A percentile compares a stretch with the other conserved stretches of the same genome.
Conservation (phyloP, 2,888 invertebrate species). For the Tinea trinotella region DNA sequence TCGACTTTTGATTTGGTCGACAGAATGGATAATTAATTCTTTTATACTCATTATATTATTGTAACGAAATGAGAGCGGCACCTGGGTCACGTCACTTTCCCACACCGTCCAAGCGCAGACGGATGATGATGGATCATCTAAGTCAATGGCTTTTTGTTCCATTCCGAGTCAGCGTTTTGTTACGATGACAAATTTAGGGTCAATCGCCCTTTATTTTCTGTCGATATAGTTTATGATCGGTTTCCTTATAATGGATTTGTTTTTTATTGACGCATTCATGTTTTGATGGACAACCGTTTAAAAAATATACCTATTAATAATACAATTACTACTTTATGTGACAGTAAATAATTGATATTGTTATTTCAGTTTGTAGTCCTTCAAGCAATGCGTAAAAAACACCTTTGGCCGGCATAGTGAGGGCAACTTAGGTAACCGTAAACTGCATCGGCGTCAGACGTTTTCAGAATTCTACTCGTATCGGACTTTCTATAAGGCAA, state of each 20-base stretch:
- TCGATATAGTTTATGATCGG: constrained; percentile 15
- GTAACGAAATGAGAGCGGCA: constrained; percentile 22
- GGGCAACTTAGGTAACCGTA: too few species aligned
- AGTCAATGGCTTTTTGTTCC: constrained; percentile 44
- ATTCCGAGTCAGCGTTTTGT: constrained; percentile 39
- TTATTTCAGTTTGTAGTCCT: too few species aligned
- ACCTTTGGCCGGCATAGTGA: too few species aligned
- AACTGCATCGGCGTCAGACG: too few species aligned
- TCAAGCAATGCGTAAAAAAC: too few species aligned
- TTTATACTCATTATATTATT: not conserved
- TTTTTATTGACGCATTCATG: not conserved
- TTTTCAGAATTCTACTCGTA: too few species aligned
- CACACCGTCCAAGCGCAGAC: constrained; percentile 39
- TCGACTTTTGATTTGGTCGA: too few species aligned
- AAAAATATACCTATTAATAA: not conserved
- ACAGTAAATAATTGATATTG: too few species aligned
- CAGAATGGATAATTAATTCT: too few species aligned
- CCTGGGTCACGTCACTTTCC: constrained; percentile 59
- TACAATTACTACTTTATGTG: too few species aligned
- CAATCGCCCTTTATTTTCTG: constrained; percentile 38
- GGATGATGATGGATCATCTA: constrained; percentile 65
- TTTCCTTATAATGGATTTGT: constrained; percentile 10
- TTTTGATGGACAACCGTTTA: constrained; percentile 2
- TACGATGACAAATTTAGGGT: constrained; percentile 62
- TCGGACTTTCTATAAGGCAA: too few species aligned